Evolutionary conservation across 2,113 vertebrate species (phyloP).

Genomic region (Lipophrys pholis): DNA sequence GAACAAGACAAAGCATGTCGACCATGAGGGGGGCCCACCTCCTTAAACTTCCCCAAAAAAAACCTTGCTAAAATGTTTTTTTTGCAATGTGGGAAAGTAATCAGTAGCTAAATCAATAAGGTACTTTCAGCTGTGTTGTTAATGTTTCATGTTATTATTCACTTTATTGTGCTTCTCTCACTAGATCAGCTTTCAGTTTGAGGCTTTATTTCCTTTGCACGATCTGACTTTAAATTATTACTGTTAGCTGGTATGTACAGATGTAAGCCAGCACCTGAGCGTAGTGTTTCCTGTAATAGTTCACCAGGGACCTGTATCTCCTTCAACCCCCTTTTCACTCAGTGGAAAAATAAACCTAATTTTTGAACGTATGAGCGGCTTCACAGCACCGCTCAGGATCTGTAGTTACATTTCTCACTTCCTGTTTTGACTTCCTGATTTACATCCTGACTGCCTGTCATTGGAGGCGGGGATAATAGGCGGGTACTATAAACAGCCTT

Average conservation of each 20-base stretch:
- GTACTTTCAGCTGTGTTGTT: too few relatives aligned
- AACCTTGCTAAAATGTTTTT: too few relatives aligned
- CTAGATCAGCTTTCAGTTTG: too few relatives aligned
- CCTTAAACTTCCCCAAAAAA: too few relatives aligned
- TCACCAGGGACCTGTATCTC: constrained; percentile 2
- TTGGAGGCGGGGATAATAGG: constrained; percentile 61
- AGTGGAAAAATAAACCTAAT: constrained; percentile 1
- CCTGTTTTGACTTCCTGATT: constrained; percentile 64
- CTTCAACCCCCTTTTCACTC: not conserved
- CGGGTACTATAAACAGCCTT: constrained; percentile 62
- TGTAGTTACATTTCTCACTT: constrained; percentile 43
- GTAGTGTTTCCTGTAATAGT: not conserved
- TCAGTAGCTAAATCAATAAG: too few relatives aligned
- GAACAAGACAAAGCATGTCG: too few relatives aligned
- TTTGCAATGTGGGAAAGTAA: too few relatives aligned
- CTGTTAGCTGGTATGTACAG: not conserved
- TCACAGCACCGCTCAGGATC: not conserved
- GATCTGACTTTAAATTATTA: too few relatives aligned
- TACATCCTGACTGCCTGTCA: constrained; percentile 53
- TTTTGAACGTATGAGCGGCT: constrained; percentile 16
- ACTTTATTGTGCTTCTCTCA: too few relatives aligned
- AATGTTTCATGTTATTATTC: too few relatives aligned
- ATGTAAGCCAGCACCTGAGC: not conserved
- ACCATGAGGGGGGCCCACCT: too few relatives aligned
- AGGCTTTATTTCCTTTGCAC: too few relatives aligned